Evolutionary conservation across 2,797 vertebrate species (phyloP), one percentile per base, ranked within the genome.

Genomic region (Poecilia velifera): DNA sequence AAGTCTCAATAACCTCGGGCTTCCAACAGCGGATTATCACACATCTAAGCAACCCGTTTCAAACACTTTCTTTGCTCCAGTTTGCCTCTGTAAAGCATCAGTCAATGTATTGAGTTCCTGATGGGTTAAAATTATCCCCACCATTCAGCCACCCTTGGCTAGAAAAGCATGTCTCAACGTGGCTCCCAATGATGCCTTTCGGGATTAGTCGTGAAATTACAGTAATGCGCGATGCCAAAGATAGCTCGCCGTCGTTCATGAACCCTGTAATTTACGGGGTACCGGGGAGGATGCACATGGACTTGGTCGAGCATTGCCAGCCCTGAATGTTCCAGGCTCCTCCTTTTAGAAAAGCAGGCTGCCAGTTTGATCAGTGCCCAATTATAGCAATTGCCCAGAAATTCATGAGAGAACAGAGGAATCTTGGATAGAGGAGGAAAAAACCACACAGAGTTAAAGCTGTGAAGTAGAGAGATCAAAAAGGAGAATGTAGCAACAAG

Each of bases 361-460:
- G 28, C 80, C 86, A 86, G 84, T 89, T 91, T 90, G 84, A 93
- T 92, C 85, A 88, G 64, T 74, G 79, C 78, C 76, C 88, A 93
- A 93, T 95, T 92, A 92, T 73, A 91, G 88, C 83, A 83, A 86
- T 87, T 76, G 77, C 86, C 84, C 76, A 82, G 84, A 90, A 87
- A 87, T 89, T 86, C 76, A 85, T 78, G 64, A 70, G 68, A 82
- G 71, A 78, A 84, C 64, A 83, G 82, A 82, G 79, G 81, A 81
- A 82, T 57, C 82, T 82, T 70, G 55, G 73, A 77, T 47, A 80
- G 57, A 83, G n/a, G 59, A 76, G 59, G 68, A 55, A 86, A 86
- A 86, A 84, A 79, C 75, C 34, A 3, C 55, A 53, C 86, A 87
- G 81, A 83, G 22, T 75, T 39, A 1, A 77, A 72, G 55, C 46